These are phyloP conservation scores for Anadara kagoshimensis DNA, from an alignment of 1,140 invertebrate species.

Conservation along the genomic window DNA sequence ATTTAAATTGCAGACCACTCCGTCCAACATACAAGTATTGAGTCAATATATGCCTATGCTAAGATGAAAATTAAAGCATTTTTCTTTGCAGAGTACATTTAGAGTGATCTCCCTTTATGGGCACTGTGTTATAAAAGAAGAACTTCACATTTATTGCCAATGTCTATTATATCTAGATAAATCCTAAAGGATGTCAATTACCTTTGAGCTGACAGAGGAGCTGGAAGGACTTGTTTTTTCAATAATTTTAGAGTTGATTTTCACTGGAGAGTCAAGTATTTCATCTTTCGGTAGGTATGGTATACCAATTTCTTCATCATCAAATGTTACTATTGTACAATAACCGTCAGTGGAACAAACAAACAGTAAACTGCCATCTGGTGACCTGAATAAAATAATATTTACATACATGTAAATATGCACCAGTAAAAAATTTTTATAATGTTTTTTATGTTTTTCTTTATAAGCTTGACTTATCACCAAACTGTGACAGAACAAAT, in stretches of 20 bases:
- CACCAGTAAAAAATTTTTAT: no score
- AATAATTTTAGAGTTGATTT: neutral
- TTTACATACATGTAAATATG: no score
- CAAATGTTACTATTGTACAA: conserved; percentile 92
- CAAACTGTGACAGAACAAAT: no score
- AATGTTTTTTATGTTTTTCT: no score
- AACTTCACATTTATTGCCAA: neutral
- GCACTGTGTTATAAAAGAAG: neutral
- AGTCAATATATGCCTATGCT: neutral
- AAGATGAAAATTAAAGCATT: neutral
- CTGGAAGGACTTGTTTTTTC: conserved; percentile 32
- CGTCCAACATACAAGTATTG: neutral
- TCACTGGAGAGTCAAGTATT: conserved; percentile 15
- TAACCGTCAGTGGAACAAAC: conserved; percentile 97
- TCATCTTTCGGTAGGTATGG: conserved; percentile 73
- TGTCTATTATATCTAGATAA: no score
- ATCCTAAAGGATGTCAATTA: neutral
- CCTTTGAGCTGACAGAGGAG: conserved; percentile 31
- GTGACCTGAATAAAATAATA: conserved; percentile 81
- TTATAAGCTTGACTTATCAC: no score
- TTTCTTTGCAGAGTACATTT: neutral
- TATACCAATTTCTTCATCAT: conserved; percentile 86
- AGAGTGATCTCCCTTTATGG: neutral
- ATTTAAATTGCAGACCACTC: neutral
- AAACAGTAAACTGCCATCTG: conserved; percentile 86